Evolutionary conservation across 2,797 vertebrate species (phyloP).

Genomic region (Falco rusticolus): DNA sequence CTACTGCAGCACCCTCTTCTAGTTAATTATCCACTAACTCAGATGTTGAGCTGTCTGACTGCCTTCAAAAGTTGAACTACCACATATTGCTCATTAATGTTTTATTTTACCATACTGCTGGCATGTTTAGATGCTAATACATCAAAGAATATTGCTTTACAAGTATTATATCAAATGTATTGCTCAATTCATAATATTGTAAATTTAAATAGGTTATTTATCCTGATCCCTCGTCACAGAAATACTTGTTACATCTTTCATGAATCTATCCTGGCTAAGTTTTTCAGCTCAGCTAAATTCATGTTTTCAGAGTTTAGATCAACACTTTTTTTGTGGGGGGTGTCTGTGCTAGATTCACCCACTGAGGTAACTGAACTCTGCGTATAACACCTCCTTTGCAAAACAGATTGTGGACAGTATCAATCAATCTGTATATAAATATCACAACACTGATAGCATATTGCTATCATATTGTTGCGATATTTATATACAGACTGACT

Average conservation of each 20-base stretch:
- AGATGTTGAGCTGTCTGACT: neutral
- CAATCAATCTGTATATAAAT: neutral
- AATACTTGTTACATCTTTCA: neutral
- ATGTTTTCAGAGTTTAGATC: neutral
- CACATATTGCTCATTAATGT: neutral
- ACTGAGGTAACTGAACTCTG: neutral
- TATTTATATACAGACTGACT: no score
- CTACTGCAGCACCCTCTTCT: neutral
- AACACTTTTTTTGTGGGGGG: neutral
- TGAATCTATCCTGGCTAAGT: neutral
- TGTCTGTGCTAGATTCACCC: neutral
- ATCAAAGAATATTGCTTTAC: conserved; percentile 25
- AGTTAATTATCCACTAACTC: conserved; percentile 24
- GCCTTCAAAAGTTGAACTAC: neutral
- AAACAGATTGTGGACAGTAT: neutral
- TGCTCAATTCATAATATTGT: neutral
- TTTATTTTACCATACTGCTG: neutral
- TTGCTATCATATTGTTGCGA: no score
- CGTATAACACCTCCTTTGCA: neutral
- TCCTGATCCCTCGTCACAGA: neutral
- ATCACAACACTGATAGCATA: neutral
- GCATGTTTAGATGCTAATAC: neutral
- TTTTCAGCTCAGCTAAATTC: neutral
- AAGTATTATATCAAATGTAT: neutral
- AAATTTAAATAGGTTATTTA: neutral